Evolutionary conservation across 2,113 vertebrate species (phyloP).

Genomic region (Laterallus jamaicensis): DNA sequence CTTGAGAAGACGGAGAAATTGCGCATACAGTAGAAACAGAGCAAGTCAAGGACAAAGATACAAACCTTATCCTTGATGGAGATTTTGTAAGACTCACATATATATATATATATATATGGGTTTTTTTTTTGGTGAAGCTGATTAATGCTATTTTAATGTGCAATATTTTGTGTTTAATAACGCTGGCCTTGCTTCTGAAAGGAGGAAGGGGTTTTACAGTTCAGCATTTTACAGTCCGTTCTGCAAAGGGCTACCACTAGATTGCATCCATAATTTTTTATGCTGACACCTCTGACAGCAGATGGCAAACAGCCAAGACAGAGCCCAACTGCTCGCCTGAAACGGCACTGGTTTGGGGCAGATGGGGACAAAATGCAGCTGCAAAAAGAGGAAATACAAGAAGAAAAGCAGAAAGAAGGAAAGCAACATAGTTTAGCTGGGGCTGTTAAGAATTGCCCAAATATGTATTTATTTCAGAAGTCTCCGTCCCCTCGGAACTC

Average conservation of each 20-base stretch:
- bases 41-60: conserved; percentile 44
- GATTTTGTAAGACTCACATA: conserved; percentile 2
- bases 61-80: not conserved
- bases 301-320: not conserved
- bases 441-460: not conserved
- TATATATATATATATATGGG: not conserved
- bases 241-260: conserved; percentile 24
- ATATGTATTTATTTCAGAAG: not conserved
- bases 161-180: conserved; percentile 50
- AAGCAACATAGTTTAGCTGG: not conserved
- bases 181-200: conserved; percentile 4
- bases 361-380: not conserved
- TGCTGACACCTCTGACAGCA: conserved; percentile 3
- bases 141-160: conserved; percentile 44
- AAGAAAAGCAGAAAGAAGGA: not conserved
- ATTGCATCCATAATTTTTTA: conserved; percentile 44
- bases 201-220: conserved; percentile 39
- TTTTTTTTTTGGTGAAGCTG: not conserved
- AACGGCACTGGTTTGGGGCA: not conserved
- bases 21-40: not conserved
- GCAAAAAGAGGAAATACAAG: not conserved
- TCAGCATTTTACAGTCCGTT: conserved; percentile 27
- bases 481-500: not conserved
- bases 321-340: not conserved
- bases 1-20: not conserved